A percentile compares a stretch with the other conserved stretches of the same genome.
Conservation (phyloP, 2,888 invertebrate genomes). For the Sarcophaga subvicina region DNA sequence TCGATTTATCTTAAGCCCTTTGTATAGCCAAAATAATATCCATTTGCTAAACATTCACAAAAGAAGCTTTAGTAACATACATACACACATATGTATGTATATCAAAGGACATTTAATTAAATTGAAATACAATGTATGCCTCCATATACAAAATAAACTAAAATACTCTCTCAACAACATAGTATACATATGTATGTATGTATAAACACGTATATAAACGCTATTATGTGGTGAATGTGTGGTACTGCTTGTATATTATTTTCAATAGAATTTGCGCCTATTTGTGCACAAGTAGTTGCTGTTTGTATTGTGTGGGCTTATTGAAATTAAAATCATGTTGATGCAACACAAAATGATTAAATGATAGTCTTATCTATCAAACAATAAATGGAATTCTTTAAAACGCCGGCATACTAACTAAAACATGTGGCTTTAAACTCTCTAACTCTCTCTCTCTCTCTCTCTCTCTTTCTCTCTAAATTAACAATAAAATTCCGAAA, state of each 20-base stretch:
- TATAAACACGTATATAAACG: neutral
- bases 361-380: conserved; percentile 51
- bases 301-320: neutral
- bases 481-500: no score
- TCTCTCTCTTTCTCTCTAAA: no score
- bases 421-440: neutral
- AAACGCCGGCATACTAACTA: conserved; percentile 4
- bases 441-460: no score
- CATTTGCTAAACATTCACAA: conserved; percentile 20
- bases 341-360: conserved; percentile 34
- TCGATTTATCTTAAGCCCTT: conserved; percentile 26
- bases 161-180: neutral
- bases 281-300: neutral
- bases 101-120: conserved; percentile 49
- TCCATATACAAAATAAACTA: neutral
- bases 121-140: conserved; percentile 21
- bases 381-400: conserved; percentile 35
- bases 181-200: no score
- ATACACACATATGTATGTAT: neutral
- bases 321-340: conserved; percentile 37
- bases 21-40: neutral
- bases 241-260: neutral
- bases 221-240: conserved; percentile 22
- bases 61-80: neutral
- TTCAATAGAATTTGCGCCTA: neutral